Percentiles rank a stretch among this genome's conserved stretches.
These are phyloP conservation scores for Xestia sexstrigata DNA, from an alignment of 2,888 invertebrate genomes.

Conservation along the genomic window DNA sequence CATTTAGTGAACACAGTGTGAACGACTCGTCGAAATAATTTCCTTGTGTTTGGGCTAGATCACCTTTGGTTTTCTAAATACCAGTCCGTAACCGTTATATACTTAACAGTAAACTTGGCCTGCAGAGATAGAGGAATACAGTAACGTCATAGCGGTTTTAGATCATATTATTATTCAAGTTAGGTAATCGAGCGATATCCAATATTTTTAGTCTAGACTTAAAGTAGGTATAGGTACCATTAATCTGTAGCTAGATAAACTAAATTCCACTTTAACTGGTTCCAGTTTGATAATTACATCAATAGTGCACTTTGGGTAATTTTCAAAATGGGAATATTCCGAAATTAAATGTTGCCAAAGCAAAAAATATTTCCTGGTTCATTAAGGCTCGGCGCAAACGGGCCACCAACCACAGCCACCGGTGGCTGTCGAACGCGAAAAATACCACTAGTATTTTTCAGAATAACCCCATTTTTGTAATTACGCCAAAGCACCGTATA, in stretches of 20 bases:
- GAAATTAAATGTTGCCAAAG: constrained; percentile 2
- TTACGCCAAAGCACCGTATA: not conserved
- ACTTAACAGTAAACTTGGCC: not conserved
- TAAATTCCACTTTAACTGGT: constrained; percentile 5
- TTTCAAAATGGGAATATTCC: not conserved
- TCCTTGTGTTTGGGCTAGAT: not conserved
- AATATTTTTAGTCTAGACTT: constrained; percentile 8
- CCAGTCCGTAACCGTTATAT: not conserved
- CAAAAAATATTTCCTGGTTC: not conserved
- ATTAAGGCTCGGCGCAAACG: too few species aligned
- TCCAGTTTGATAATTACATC: not conserved
- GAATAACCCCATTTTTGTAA: not conserved
- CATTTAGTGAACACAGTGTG: not conserved
- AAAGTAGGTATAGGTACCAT: constrained; percentile 1
- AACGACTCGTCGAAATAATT: not conserved
- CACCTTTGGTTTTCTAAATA: not conserved
- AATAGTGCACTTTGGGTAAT: not conserved
- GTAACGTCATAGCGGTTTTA: not conserved
- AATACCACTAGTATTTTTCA: constrained; percentile 3
- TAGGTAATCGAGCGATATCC: not conserved
- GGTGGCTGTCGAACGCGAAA: not conserved
- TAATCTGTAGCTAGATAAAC: constrained; percentile 9
- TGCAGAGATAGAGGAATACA: too few species aligned
- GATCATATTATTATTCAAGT: not conserved
- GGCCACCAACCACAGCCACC: too few species aligned